Evolutionary conservation across 2,797 vertebrate genomes (phyloP), one percentile per base, ranked within the genome.

Genomic region (Karalla daura): DNA sequence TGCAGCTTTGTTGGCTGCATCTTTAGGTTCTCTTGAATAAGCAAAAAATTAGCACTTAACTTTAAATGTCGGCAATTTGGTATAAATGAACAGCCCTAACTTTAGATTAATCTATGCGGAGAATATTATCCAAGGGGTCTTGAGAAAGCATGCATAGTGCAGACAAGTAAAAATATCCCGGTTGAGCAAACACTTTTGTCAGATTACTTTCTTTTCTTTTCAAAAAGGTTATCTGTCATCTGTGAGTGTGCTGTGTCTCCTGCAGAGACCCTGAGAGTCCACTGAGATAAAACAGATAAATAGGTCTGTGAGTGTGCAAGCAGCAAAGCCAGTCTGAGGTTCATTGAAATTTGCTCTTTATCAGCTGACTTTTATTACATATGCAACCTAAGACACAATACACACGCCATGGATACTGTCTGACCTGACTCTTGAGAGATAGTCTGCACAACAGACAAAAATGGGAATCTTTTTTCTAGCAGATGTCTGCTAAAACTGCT

Each of bases 201-300:
- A 61, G 59, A 67, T 81, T 63, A 58, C 45, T 54, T 59, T 47
- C 59, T 44, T 44, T 76, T 15, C 49, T 56, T 75, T 71, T 60
- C 62, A 62, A 87, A 35, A 81, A 88, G 78, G 84, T 88, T 85
- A 83, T 86, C 84, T 67, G 74, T 67, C 70, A 76, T 66, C 74
- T 63, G 30, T 46, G 13, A 27, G 27, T 74, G 56, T 41, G 58
- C 43, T 4, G 62, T 25, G 53, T 73, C 72, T 66, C 46, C 65
- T 60, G 62, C 25, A 37, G 63, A 72, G 55, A 60, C 49, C 40
- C 46, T 39, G 47, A 72, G 50, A 70, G 63, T 61, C 67, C 25
- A 27, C 66, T 49, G 63, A 70, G 55, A 76, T 64, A 63, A 67
- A 30, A 23, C 0, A 61, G 61, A 78, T 75, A 53, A 75, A 75